These are phyloP conservation scores for Forficula auricularia DNA, from an alignment of 1,140 invertebrate species.

Conservation along the genomic window DNA sequence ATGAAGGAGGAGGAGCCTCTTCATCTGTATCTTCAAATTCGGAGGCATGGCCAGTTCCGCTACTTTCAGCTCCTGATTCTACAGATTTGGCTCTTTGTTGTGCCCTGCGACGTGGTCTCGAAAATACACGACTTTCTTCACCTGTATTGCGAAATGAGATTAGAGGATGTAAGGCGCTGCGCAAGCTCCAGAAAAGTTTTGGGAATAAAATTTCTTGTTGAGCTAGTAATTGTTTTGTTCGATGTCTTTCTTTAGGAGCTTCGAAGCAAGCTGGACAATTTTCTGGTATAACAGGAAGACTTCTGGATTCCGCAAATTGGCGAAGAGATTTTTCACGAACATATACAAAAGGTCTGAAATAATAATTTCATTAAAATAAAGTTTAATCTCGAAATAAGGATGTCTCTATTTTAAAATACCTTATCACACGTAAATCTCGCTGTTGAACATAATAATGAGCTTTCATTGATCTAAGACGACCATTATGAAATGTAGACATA, in stretches of 20 bases:
- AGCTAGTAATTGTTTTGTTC: slow-evolving; percentile 49
- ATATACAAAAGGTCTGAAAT: slow-evolving; percentile 59
- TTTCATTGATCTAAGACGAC: slow-evolving; percentile 60
- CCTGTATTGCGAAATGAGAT: slow-evolving; percentile 40
- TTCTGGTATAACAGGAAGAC: slow-evolving; percentile 43
- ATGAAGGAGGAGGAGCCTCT: no score
- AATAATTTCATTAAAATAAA: no score
- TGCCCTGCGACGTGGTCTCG: not conserved
- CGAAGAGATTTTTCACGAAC: slow-evolving; percentile 57
- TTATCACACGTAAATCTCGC: slow-evolving; percentile 59
- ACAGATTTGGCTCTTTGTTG: no score
- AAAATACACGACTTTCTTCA: slow-evolving; percentile 22
- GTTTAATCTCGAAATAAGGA: no score
- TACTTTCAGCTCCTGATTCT: no score
- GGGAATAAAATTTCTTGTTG: slow-evolving; percentile 62
- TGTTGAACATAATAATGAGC: slow-evolving; percentile 57
- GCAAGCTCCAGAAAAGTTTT: slow-evolving; percentile 44
- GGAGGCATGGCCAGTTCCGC: no score
- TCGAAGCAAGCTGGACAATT: slow-evolving; percentile 44
- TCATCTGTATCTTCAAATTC: no score
- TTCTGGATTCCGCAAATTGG: slow-evolving; percentile 46
- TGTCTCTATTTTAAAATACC: not conserved
- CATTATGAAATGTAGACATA: slow-evolving; percentile 65
- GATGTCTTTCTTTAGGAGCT: slow-evolving; percentile 42
- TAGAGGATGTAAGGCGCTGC: slow-evolving; percentile 48